These are phyloP conservation scores for Grammomys dolichurus DNA, from an alignment of 2,113 vertebrate species.

Conservation along the genomic window DNA sequence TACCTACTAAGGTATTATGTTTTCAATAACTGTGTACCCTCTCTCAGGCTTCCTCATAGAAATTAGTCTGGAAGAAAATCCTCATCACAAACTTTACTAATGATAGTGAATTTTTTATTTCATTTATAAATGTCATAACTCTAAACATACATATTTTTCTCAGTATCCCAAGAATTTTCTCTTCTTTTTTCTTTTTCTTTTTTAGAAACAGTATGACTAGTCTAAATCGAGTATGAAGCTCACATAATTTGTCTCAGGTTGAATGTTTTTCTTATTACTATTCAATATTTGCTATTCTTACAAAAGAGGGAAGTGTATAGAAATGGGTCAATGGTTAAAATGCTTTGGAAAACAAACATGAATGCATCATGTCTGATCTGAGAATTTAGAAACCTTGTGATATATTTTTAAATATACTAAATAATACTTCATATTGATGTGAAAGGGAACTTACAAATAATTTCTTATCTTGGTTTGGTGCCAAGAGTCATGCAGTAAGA, in stretches of 20 bases:
- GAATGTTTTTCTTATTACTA: neutral
- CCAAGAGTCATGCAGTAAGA: no score
- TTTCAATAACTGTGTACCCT: neutral
- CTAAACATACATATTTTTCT: no score
- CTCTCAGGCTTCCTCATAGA: neutral
- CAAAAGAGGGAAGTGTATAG: neutral
- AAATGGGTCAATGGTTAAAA: neutral
- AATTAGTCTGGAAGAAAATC: neutral
- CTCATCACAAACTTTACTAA: neutral
- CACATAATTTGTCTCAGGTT: neutral
- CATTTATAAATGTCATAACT: neutral
- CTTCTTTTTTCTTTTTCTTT: neutral
- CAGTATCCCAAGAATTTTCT: neutral
- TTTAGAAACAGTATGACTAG: neutral
- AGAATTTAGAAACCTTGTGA: neutral
- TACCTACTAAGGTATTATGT: neutral
- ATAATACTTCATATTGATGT: neutral
- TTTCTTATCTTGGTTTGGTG: no score
- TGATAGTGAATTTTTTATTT: fast-evolving
- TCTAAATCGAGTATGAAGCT: neutral
- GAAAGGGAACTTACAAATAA: neutral
- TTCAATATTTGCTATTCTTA: neutral
- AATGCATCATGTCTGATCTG: neutral
- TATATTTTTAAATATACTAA: neutral
- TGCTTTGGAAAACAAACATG: neutral